Evolutionary conservation across 2,113 vertebrate genomes (phyloP), one percentile per base, ranked within the genome.

Genomic region (Trogon melanurus): DNA sequence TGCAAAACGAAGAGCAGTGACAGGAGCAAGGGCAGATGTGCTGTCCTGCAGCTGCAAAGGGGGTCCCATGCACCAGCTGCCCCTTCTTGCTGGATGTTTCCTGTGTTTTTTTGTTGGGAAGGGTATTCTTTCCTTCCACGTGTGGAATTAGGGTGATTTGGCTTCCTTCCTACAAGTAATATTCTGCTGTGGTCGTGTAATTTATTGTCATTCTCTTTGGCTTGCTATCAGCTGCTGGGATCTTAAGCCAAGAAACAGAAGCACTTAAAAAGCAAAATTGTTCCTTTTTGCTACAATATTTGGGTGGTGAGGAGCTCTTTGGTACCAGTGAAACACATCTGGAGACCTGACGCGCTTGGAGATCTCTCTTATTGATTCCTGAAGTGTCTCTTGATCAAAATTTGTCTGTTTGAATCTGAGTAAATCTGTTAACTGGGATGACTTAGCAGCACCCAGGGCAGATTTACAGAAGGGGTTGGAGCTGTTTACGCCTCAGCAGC

Each of bases 211-310:
- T 86, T 81, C 54, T 79, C 26, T 86, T 72, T 54, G 54, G 69
- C 89, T 89, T 82, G 29, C 62, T 93, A 11, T 72, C 88, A 73
- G 3, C 54, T 85, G 62, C 81, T 70, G 86, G 57, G 89, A 79
- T 89, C 36, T 30, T 79, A 72, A 90, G 84, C 94, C 45, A 61
- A 91, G 82, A 88, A 94, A 70, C 80, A 84, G 83, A 81, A 94
- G 45, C 78, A 32, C 50, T 92, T 94, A 70, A 51, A 41, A 80
- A 92, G 80, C 54, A 91, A 79, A 96, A 87, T 36, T 44, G 36
- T 82, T 96, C 84, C 34, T 78, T 78, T 93, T 54, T 96, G 54
- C 58, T 72, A 19, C 50, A 66, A 1, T 61, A 12, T 87, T 61
- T 71, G 74, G 73, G 76, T 87, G 65, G 22, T 91, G 85, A 83